A percentile compares a stretch with the other conserved stretches of the same genome.
These are phyloP conservation scores for Caenorhabditis sp. DNA, from an alignment of 2,888 invertebrate genomes.

Conservation along the genomic window DNA sequence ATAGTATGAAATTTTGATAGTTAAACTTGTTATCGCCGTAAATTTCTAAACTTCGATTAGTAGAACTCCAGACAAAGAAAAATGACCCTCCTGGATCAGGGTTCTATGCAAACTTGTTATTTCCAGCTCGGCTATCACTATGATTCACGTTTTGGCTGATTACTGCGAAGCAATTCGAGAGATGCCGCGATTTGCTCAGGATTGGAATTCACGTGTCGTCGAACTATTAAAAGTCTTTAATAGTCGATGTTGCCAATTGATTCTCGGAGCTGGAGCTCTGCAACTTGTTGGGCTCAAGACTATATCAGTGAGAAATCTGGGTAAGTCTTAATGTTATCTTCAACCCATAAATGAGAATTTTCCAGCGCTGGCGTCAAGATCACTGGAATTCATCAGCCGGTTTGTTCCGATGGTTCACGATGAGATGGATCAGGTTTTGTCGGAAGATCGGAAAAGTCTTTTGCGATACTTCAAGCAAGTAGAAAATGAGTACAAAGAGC, in stretches of 20 bases:
- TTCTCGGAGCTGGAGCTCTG: slow-evolving; percentile 94
- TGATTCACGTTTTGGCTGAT: slow-evolving; percentile 88
- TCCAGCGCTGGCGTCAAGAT: slow-evolving; percentile 73
- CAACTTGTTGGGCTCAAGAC: slow-evolving; percentile 86
- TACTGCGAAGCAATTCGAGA: slow-evolving; percentile 86
- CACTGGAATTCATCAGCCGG: slow-evolving; percentile 75
- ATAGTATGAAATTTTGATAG: too few species aligned
- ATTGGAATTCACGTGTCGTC: slow-evolving; percentile 74
- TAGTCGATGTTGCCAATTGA: slow-evolving; percentile 81
- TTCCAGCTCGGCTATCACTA: slow-evolving; percentile 81
- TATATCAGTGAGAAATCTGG: slow-evolving; percentile 92
- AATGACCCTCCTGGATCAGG: background rate
- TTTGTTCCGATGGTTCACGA: slow-evolving; percentile 72
- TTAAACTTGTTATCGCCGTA: too few species aligned
- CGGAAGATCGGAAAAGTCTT: slow-evolving; percentile 50
- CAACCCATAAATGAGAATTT: too few species aligned
- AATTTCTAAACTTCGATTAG: too few species aligned
- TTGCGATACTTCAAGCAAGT: slow-evolving; percentile 61
- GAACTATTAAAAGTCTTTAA: slow-evolving; percentile 74
- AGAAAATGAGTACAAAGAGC: slow-evolving; percentile 77
- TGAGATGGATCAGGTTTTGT: slow-evolving; percentile 52
- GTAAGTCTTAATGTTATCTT: too few species aligned
- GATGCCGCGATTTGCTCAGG: slow-evolving; percentile 75
- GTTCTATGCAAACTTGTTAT: too few species aligned
- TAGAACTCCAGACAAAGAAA: too few species aligned